These are phyloP conservation scores for Epizoanthus rinbou DNA, from an alignment of 92 coral and sea anemone species.

Conservation along the genomic window DNA sequence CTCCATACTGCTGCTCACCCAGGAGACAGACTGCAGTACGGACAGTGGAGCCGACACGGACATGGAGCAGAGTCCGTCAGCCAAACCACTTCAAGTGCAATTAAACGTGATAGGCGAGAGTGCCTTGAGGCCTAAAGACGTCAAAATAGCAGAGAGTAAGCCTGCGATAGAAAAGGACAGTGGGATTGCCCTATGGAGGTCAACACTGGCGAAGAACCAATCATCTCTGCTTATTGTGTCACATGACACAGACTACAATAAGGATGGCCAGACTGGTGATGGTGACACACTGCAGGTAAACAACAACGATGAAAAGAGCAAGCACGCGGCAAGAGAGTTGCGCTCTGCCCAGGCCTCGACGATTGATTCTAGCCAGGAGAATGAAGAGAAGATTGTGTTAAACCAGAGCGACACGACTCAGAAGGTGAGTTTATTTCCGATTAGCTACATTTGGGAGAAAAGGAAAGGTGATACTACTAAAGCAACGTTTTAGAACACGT, in stretches of 20 bases:
- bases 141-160: neutral
- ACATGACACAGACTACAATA: neutral
- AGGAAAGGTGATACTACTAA: too few relatives aligned
- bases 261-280: too few relatives aligned
- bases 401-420: too few relatives aligned
- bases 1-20: neutral
- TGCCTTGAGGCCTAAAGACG: neutral
- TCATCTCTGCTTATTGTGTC: neutral
- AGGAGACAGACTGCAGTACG: conserved; percentile 2
- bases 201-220: neutral
- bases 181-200: neutral
- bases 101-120: neutral
- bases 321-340: too few relatives aligned
- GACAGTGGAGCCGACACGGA: neutral
- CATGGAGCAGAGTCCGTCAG: neutral
- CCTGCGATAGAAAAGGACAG: neutral
- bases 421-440: too few relatives aligned
- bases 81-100: neutral
- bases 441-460: too few relatives aligned
- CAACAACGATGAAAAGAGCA: too few relatives aligned
- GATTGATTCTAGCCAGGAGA: too few relatives aligned
- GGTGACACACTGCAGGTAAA: too few relatives aligned
- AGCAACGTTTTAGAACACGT: too few relatives aligned
- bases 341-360: too few relatives aligned
- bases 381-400: too few relatives aligned